Evolutionary conservation across 2,113 vertebrate species (phyloP).

Genomic region (Zosterops lateralis): DNA sequence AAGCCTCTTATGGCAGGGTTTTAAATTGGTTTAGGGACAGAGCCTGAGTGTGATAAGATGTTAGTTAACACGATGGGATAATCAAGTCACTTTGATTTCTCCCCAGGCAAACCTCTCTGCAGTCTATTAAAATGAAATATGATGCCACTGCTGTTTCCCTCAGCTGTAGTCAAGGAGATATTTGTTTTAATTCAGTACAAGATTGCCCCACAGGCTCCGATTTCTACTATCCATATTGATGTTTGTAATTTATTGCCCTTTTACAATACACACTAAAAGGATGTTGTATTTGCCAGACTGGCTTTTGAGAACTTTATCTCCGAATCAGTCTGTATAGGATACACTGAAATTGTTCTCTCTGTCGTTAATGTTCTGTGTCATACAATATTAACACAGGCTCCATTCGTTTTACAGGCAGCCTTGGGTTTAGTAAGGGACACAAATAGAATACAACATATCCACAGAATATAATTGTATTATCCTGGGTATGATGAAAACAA

Average conservation of each 20-base stretch:
- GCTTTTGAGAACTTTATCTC: slow-evolving; percentile 15
- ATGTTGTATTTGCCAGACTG: not conserved
- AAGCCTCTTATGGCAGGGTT: not conserved
- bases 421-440: not conserved
- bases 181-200: slow-evolving; percentile 50
- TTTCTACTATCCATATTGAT: slow-evolving; percentile 17
- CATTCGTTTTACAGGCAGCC: not conserved
- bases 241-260: slow-evolving; percentile 32
- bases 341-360: not conserved
- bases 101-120: slow-evolving; percentile 27
- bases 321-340: not conserved
- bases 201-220: slow-evolving; percentile 15
- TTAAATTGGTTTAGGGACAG: slow-evolving; percentile 19
- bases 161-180: not conserved
- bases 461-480: not conserved
- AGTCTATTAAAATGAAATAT: slow-evolving; percentile 65
- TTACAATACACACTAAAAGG: not conserved
- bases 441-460: not conserved
- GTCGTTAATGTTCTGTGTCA: not conserved
- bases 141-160: slow-evolving; percentile 11
- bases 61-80: slow-evolving; percentile 40
- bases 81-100: slow-evolving; percentile 59
- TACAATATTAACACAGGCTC: not conserved
- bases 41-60: slow-evolving; percentile 1
- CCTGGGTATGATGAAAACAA: not conserved